A percentile compares a stretch with the other conserved stretches of the same genome.
Evolutionary conservation across 1,140 invertebrate species (phyloP).

Genomic region (Drosophila athabasca): DNA sequence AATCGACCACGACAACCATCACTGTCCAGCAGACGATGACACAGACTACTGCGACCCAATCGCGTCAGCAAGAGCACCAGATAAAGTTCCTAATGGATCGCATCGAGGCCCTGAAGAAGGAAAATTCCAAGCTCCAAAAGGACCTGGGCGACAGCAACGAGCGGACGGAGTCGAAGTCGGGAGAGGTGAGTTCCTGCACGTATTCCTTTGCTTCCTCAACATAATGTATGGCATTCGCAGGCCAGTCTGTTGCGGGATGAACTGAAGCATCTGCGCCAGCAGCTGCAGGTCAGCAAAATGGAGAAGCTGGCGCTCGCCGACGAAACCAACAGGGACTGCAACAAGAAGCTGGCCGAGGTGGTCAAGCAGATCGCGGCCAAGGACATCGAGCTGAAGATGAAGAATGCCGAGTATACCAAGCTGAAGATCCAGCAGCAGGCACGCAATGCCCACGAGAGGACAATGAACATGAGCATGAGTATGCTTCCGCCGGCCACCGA

Average conservation of each 20-base stretch:
- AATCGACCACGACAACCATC: slow-evolving; percentile 1
- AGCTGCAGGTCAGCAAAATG: slow-evolving; percentile 69
- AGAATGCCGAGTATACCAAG: slow-evolving; percentile 44
- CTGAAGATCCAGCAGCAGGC: slow-evolving; percentile 41
- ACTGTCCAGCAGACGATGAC: slow-evolving; percentile 6
- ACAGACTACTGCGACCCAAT: slow-evolving; percentile 24
- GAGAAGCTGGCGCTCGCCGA: slow-evolving; percentile 65
- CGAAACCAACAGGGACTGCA: slow-evolving; percentile 55
- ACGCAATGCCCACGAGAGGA: slow-evolving; percentile 10
- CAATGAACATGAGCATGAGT: slow-evolving; percentile 17
- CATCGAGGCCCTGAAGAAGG: slow-evolving; percentile 62
- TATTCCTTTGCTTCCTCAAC: background rate
- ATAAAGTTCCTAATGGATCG: slow-evolving; percentile 75
- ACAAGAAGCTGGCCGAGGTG: slow-evolving; percentile 59
- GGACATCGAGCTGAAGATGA: slow-evolving; percentile 59
- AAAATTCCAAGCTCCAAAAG: slow-evolving; percentile 68
- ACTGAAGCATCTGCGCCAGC: slow-evolving; percentile 64
- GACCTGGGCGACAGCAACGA: slow-evolving; percentile 61
- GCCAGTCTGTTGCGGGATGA: slow-evolving; percentile 70
- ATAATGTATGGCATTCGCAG: slow-evolving; percentile 26
- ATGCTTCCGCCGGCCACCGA: slow-evolving; percentile 7
- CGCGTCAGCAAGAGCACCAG: slow-evolving; percentile 72
- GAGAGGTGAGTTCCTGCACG: slow-evolving; percentile 57
- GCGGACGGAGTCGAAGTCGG: slow-evolving; percentile 56
- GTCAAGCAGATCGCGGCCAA: slow-evolving; percentile 61